These are phyloP conservation scores for Brachionus plicatilis DNA, from an alignment of 1,140 invertebrate genomes.

Conservation along the genomic window DNA sequence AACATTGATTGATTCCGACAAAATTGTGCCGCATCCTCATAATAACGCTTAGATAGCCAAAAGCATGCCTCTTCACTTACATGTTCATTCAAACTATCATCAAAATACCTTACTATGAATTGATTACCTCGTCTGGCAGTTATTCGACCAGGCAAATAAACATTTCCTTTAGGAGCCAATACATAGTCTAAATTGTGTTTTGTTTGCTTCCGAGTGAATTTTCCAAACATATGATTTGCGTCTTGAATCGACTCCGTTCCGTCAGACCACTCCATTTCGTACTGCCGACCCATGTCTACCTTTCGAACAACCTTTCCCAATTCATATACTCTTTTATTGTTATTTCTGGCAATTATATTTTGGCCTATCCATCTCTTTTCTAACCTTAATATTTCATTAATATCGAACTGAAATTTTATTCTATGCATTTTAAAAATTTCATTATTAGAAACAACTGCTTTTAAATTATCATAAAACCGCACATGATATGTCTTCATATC, in stretches of 20 bases:
- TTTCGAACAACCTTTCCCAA: slow-evolving; percentile 44
- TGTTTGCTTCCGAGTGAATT: slow-evolving; percentile 43
- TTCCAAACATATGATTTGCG: slow-evolving; percentile 47
- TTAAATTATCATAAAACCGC: slow-evolving; percentile 46
- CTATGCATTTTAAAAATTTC: slow-evolving; percentile 46
- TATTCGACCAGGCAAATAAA: slow-evolving; percentile 46
- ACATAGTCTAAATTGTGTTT: slow-evolving; percentile 44
- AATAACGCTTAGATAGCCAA: slow-evolving; percentile 46
- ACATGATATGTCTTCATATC: slow-evolving; percentile 42
- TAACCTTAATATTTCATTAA: slow-evolving; percentile 45
- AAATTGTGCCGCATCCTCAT: slow-evolving; percentile 43
- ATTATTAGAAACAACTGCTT: slow-evolving; percentile 41
- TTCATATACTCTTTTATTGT: slow-evolving; percentile 45
- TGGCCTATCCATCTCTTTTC: slow-evolving; percentile 45
- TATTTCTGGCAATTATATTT: slow-evolving; percentile 47
- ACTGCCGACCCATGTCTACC: slow-evolving; percentile 43
- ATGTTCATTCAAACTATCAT: slow-evolving; percentile 42
- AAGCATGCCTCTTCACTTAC: slow-evolving; percentile 40
- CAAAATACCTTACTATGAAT: slow-evolving; percentile 45
- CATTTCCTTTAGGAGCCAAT: slow-evolving; percentile 43
- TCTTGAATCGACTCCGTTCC: slow-evolving; percentile 44
- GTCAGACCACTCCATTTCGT: slow-evolving; percentile 45
- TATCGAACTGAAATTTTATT: slow-evolving; percentile 46
- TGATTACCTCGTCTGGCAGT: slow-evolving; percentile 7
- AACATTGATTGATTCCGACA: neutral